Evolutionary conservation across 2,113 vertebrate genomes (phyloP).

Genomic region (Miniopterus natalensis): DNA sequence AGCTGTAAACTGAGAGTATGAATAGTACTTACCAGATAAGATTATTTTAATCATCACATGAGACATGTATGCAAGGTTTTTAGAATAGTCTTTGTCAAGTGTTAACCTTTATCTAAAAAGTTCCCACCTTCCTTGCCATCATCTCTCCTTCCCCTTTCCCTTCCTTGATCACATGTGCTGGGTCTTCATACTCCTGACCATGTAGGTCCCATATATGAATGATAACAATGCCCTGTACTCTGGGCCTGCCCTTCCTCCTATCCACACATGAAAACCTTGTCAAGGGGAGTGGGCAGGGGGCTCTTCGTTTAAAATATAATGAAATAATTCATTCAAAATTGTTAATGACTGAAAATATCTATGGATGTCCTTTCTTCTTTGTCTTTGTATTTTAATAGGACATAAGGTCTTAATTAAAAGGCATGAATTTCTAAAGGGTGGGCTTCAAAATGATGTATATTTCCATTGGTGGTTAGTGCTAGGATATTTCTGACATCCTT

Average conservation of each 20-base stretch:
- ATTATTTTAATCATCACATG: not conserved
- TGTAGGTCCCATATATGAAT: not conserved
- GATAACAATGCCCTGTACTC: not conserved
- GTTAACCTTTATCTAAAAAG: not conserved
- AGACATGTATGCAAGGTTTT: not conserved
- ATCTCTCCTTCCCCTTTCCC: not conserved
- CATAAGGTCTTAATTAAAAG: conserved; percentile 4
- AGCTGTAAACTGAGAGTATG: not conserved
- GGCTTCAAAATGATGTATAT: not conserved
- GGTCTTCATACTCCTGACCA: not conserved
- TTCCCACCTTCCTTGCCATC: not conserved
- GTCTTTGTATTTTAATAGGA: not conserved
- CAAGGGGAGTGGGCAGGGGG: not conserved
- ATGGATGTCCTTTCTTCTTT: not conserved
- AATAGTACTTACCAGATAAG: not conserved
- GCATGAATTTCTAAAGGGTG: not conserved
- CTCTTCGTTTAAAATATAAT: not conserved
- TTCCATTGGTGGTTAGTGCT: not conserved
- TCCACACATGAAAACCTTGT: not conserved
- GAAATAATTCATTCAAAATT: not conserved
- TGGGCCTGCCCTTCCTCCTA: not conserved
- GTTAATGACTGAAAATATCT: not conserved
- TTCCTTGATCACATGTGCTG: not conserved
- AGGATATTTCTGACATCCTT: not conserved
- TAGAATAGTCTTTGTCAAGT: not conserved